Percentiles rank a stretch among this genome's conserved stretches.
phyloP scores from a whole-genome alignment of 2,888 invertebrate species.

The Deroplatys truncata region DNA sequence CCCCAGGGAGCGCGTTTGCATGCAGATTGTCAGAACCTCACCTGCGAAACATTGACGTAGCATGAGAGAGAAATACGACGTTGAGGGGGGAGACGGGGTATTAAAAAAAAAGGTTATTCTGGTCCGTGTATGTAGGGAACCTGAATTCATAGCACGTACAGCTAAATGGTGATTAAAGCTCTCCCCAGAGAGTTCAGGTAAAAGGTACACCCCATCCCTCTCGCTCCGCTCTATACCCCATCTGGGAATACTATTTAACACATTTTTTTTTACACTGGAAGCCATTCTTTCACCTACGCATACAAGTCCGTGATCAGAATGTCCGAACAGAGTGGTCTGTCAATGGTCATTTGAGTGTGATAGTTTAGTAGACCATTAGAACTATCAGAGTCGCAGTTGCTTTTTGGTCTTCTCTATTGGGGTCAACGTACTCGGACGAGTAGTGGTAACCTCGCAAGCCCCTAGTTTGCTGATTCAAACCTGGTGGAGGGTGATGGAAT shows the following conservation, averaged over 20 bases:
- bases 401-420: no score
- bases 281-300: not conserved
- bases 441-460: no score
- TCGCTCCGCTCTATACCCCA: not conserved
- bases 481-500: no score
- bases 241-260: not conserved
- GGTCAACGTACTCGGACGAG: no score
- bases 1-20: not conserved
- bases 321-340: not conserved
- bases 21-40: not conserved
- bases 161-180: conserved; percentile 14
- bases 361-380: not conserved
- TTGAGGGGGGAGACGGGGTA: not conserved
- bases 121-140: not conserved
- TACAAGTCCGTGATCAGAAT: not conserved
- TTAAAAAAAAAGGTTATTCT: not conserved
- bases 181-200: not conserved
- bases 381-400: not conserved
- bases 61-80: not conserved
- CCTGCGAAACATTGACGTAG: not conserved
- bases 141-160: conserved; percentile 3
- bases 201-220: not conserved
- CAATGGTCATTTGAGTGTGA: not conserved
- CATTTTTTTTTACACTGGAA: not conserved
- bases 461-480: no score